These are phyloP conservation scores for Nymphalis io DNA, from an alignment of 1,140 invertebrate genomes.

Conservation along the genomic window DNA sequence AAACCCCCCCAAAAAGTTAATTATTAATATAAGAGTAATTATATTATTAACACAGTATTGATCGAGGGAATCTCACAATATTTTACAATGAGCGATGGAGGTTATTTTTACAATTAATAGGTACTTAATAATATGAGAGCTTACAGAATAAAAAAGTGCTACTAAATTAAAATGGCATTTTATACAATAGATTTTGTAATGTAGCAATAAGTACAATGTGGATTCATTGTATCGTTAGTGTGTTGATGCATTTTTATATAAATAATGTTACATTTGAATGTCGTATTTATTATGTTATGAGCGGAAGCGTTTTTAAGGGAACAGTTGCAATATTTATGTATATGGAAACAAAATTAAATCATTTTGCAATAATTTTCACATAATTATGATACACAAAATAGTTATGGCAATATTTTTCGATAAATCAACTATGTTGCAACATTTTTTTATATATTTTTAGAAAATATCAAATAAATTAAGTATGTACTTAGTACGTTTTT, in stretches of 20 bases:
- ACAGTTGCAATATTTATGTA: conserved; percentile 5
- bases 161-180: conserved; percentile 24
- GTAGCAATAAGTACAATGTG: conserved; percentile 51
- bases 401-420: conserved; percentile 1
- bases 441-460: conserved; percentile 1
- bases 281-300: conserved; percentile 14
- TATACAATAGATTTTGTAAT: conserved; percentile 31
- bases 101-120: conserved; percentile 25
- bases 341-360: conserved; percentile 11
- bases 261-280: conserved; percentile 11
- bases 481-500: conserved; percentile 28
- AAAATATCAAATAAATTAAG: conserved; percentile 10
- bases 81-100: conserved; percentile 27
- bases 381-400: not conserved
- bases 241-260: conserved; percentile 18
- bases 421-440: conserved; percentile 4
- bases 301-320: conserved; percentile 1
- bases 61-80: conserved; percentile 28
- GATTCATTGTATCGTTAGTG: conserved; percentile 42
- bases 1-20: not conserved
- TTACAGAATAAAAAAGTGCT: conserved; percentile 26
- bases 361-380: conserved; percentile 3
- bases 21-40: not conserved
- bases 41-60: conserved; percentile 25
- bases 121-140: conserved; percentile 36